These are phyloP conservation scores for Pammene aurita DNA, from an alignment of 2,888 invertebrate genomes.

Conservation along the genomic window DNA sequence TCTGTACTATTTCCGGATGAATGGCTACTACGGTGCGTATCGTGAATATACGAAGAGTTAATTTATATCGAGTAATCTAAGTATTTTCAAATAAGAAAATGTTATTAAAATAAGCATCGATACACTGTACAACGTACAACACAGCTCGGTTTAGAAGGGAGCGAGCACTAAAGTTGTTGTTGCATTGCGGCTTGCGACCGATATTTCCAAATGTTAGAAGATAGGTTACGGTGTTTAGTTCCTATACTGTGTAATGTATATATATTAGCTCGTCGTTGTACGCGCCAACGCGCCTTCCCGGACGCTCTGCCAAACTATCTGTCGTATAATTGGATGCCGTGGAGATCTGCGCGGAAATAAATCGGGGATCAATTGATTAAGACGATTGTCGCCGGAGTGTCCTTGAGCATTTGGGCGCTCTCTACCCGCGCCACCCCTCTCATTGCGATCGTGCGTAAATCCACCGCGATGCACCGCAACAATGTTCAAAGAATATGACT, in stretches of 20 bases:
- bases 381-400: too few species aligned
- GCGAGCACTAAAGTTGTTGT: too few species aligned
- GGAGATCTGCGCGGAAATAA: conserved; percentile 28
- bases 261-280: conserved; percentile 28
- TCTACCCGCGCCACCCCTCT: too few species aligned
- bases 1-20: conserved; percentile 68
- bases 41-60: conserved; percentile 9
- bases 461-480: too few species aligned
- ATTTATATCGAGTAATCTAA: conserved; percentile 26
- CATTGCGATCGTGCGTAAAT: too few species aligned
- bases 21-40: conserved; percentile 53
- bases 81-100: neutral
- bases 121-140: too few species aligned
- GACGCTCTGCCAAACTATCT: conserved; percentile 56
- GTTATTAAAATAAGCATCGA: too few species aligned
- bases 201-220: too few species aligned
- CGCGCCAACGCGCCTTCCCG: conserved; percentile 65
- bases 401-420: too few species aligned
- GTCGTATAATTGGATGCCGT: conserved; percentile 35
- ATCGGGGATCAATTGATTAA: conserved; percentile 17
- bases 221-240: neutral
- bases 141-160: too few species aligned
- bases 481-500: too few species aligned
- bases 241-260: neutral
- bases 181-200: too few species aligned